These are phyloP conservation scores for Elephas maximus DNA, from an alignment of 2,113 vertebrate genomes.

Conservation along the genomic window DNA sequence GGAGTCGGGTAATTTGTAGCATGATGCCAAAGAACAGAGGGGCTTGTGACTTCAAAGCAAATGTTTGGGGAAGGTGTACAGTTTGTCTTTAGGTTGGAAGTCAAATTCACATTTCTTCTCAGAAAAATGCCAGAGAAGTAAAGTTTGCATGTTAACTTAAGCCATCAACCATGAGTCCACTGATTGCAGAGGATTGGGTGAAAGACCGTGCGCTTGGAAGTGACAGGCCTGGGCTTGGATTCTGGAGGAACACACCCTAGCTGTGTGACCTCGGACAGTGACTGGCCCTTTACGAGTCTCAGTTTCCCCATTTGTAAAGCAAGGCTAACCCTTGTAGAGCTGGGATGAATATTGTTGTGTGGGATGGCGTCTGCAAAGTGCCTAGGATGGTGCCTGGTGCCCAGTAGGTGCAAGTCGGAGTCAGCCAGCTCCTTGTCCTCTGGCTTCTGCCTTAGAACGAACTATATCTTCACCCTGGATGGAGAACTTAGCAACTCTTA, in stretches of 20 bases:
- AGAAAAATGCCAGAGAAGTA: not conserved
- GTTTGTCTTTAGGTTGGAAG: conserved; percentile 40
- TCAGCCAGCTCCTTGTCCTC: not conserved
- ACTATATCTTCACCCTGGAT: not conserved
- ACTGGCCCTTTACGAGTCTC: not conserved
- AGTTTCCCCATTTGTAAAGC: not conserved
- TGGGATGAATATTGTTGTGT: not conserved
- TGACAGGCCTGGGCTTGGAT: not conserved
- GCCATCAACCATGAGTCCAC: not conserved
- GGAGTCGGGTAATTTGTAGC: conserved; percentile 80
- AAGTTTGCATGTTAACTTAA: not conserved
- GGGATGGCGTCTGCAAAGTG: not conserved
- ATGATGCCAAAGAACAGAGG: conserved; percentile 42
- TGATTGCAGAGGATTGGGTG: not conserved
- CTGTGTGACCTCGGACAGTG: not conserved
- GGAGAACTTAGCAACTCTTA: not conserved
- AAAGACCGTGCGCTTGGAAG: not conserved
- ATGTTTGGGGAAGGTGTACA: conserved; percentile 62
- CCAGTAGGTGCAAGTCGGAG: accelerated
- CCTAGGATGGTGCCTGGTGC: not conserved
- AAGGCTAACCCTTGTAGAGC: not conserved
- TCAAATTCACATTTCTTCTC: not conserved
- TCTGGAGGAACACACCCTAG: not conserved
- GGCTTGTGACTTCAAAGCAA: conserved; percentile 78
- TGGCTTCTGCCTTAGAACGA: not conserved